Evolutionary conservation across 2,888 invertebrate genomes (phyloP).

Genomic region (Cremastobaeus sp.): DNA sequence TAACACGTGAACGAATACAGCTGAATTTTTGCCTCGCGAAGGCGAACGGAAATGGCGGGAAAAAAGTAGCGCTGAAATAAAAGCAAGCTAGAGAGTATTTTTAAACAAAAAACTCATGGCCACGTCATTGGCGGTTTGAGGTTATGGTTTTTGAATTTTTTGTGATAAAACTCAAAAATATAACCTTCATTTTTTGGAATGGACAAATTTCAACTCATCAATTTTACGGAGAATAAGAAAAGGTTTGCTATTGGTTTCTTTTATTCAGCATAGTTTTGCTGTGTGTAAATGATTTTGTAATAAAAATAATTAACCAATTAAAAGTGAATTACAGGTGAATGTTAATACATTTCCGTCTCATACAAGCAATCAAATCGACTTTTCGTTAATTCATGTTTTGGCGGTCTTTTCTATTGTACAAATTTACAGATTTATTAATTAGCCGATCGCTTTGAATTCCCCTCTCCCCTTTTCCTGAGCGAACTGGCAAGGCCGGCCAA

Average conservation of each 20-base stretch:
- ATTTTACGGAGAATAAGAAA: too few species aligned
- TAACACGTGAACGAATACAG: slow-evolving; percentile 69
- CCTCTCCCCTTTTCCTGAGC: neutral
- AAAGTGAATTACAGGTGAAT: too few species aligned
- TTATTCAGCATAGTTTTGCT: too few species aligned
- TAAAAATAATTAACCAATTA: too few species aligned
- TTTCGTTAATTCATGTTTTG: too few species aligned
- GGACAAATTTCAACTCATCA: too few species aligned
- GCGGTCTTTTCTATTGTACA: slow-evolving; percentile 1
- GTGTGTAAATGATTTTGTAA: too few species aligned
- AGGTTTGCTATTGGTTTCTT: too few species aligned
- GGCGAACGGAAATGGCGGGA: neutral
- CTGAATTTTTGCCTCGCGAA: neutral
- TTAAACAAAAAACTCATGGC: neutral
- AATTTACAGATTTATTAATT: slow-evolving; percentile 40
- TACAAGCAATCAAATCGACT: too few species aligned
- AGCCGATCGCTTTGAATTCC: slow-evolving; percentile 19
- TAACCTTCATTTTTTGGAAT: too few species aligned
- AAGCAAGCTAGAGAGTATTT: neutral
- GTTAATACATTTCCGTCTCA: too few species aligned
- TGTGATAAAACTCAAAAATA: too few species aligned
- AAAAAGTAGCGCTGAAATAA: neutral
- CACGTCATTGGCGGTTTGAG: neutral
- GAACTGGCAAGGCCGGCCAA: slow-evolving; percentile 30
- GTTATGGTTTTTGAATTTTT: neutral